These are phyloP conservation scores for Gallinago nigripennis DNA, from an alignment of 2,797 vertebrate genomes.

Conservation along the genomic window DNA sequence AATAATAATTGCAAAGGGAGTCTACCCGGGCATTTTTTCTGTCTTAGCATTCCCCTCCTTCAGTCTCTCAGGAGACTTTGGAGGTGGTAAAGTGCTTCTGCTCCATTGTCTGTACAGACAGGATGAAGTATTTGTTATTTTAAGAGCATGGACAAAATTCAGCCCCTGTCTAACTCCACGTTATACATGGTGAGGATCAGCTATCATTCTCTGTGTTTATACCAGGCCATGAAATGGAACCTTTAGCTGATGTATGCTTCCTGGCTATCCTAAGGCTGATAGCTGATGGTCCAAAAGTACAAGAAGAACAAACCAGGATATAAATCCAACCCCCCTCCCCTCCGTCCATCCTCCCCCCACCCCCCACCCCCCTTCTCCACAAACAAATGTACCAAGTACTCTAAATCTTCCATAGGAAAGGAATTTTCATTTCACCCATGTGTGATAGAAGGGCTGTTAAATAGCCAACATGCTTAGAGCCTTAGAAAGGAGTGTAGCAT, in stretches of 20 bases:
- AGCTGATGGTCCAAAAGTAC: not conserved
- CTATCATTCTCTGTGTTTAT: conserved; percentile 2
- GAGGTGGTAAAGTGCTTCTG: not conserved
- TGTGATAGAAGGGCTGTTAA: conserved; percentile 23
- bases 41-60: not conserved
- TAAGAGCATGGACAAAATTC: conserved; percentile 11
- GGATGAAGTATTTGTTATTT: conserved; percentile 20
- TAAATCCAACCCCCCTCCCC: not conserved
- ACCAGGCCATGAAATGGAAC: not conserved
- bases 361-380: not conserved
- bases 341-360: too few species aligned
- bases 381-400: not conserved
- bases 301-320: not conserved
- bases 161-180: not conserved
- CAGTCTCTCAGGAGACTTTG: not conserved
- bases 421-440: conserved; percentile 6
- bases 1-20: not conserved
- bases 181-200: not conserved
- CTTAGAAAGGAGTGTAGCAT: not conserved
- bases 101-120: not conserved
- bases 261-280: not conserved
- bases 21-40: not conserved
- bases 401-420: not conserved
- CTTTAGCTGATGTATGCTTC: not conserved
- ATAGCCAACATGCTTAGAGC: not conserved